Evolutionary conservation across 2,113 vertebrate species (phyloP).

Genomic region (Sylvia atricapilla): DNA sequence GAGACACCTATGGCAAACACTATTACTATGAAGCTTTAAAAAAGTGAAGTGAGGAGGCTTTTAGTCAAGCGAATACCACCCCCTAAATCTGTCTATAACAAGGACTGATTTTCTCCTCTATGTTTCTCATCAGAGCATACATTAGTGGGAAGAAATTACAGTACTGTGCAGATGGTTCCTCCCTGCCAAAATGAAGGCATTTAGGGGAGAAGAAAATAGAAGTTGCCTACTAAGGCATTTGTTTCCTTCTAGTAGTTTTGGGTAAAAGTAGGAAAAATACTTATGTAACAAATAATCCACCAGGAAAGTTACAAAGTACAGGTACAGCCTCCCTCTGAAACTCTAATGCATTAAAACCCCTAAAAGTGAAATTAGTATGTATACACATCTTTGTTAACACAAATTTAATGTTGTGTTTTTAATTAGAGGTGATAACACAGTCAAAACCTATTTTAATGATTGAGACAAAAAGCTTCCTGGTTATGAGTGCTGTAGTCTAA

Average conservation of each 20-base stretch:
- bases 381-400: neutral
- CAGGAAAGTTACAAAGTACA: neutral
- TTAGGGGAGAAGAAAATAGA: constrained; percentile 32
- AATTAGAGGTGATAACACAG: neutral
- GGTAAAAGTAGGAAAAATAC: neutral
- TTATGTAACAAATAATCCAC: neutral
- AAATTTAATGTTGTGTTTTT: neutral
- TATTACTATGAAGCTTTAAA: neutral
- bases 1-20: neutral
- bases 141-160: constrained; percentile 49
- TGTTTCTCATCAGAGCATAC: neutral
- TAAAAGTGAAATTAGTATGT: neutral
- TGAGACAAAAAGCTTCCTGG: neutral
- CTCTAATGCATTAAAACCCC: neutral
- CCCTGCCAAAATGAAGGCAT: constrained; percentile 30
- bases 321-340: neutral
- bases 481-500: neutral
- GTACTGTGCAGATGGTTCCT: constrained; percentile 33
- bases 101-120: neutral
- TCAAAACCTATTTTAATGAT: neutral
- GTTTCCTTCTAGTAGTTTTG: constrained; percentile 10
- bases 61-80: neutral
- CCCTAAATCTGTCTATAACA: neutral
- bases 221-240: constrained; percentile 37
- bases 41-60: neutral